Evolutionary conservation across 1,140 invertebrate species (phyloP), one percentile per base, ranked within the genome.

Genomic region (Drosophila insularis): DNA sequence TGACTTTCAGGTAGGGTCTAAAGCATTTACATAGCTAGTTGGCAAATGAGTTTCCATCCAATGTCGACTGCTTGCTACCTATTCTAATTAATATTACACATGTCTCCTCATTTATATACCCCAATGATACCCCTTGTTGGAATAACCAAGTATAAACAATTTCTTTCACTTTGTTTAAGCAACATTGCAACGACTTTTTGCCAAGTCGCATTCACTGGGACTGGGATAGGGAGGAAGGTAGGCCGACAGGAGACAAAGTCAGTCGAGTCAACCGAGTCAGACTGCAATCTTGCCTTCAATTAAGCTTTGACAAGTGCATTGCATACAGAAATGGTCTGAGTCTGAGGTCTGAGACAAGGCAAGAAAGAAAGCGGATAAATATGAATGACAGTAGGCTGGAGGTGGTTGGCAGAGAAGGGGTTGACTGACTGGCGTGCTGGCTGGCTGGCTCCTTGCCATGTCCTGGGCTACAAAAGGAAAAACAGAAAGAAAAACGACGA

Each of bases 301-400:
- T 91, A 91, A 91, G 89, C 89, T 90, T 91, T 91, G 90, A 91
- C 82, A 90, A 91, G 89, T 91, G 89, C 89, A 90, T 73, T 80
- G 81, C 79, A 90, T 62, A 78, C 79, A 82, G 68, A 53, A 56
- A 54, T 70, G 71, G 43, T 19, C 10, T 32, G 59, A 37, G 21
- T 65, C 7, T 35, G 27, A 27, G 68, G 61, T 65, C 71, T 74
- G 71, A 74, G 73, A 68, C 71, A 75, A 63, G 73, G 32, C 67
- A 62, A 60, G 72, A 71, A 81, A 84, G 80, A 89, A 87, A 80
- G 76, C 67, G 67, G 69, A 82, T 89, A 89, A 80, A 89, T 87
- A 89, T 87, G 84, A 82, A 87, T 87, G 80, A 82, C 53, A 74
- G 53, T 14, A 17, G 56, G 59, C 19, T n/a, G 32, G 37, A 21